These are phyloP conservation scores for Polyergus mexicanus DNA, from an alignment of 1,140 invertebrate genomes.

Conservation along the genomic window DNA sequence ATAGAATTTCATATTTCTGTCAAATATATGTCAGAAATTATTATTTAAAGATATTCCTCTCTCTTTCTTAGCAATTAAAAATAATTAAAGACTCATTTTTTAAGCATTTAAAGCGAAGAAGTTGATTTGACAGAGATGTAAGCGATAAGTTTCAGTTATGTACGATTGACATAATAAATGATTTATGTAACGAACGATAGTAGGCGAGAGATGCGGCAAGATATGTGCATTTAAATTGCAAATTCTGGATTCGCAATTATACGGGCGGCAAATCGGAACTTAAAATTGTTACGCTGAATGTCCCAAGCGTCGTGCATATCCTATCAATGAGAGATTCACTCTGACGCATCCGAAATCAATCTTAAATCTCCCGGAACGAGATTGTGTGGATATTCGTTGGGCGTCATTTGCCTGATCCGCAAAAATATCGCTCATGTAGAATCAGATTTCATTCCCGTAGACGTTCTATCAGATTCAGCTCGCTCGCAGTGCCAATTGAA, in stretches of 20 bases:
- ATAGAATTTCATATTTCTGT: background rate
- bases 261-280: slow-evolving; percentile 31
- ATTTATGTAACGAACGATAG: slow-evolving; percentile 12
- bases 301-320: slow-evolving; percentile 23
- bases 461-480: slow-evolving; percentile 22
- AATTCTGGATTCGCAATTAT: slow-evolving; percentile 33
- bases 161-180: slow-evolving; percentile 4
- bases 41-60: background rate
- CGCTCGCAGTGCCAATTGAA: slow-evolving; percentile 34
- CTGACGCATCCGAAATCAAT: slow-evolving; percentile 17
- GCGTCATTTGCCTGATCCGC: slow-evolving; percentile 20
- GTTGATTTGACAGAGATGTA: slow-evolving; percentile 1
- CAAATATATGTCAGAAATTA: background rate
- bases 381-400: slow-evolving; percentile 17
- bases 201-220: background rate
- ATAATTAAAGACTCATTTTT: background rate
- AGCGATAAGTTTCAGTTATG: slow-evolving; percentile 5
- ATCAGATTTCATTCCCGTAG: slow-evolving; percentile 24
- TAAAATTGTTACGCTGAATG: slow-evolving; percentile 27
- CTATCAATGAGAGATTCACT: slow-evolving; percentile 22
- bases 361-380: slow-evolving; percentile 13
- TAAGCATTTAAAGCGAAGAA: background rate
- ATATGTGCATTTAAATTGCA: slow-evolving; percentile 53
- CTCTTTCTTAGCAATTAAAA: background rate
- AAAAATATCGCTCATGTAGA: slow-evolving; percentile 34